Percentiles rank a stretch among this genome's conserved stretches.
These are phyloP conservation scores for Kryphioiulus occultus DNA, from an alignment of 2,888 invertebrate genomes.

Conservation along the genomic window DNA sequence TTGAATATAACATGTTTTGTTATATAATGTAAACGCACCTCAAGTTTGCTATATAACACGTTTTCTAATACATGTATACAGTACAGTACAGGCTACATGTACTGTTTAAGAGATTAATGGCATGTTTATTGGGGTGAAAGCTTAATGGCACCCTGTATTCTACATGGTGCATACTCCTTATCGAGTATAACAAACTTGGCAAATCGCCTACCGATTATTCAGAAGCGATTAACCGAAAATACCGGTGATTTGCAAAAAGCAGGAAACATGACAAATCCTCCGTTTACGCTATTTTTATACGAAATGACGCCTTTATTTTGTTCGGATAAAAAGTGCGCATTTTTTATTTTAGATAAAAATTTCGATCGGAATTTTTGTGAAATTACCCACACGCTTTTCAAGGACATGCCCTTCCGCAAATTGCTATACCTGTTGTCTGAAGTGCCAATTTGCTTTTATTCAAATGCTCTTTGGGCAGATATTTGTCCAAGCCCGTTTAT, in stretches of 20 bases:
- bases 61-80: too few relatives aligned
- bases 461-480: not conserved
- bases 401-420: not conserved
- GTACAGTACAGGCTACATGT: too few relatives aligned
- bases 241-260: not conserved
- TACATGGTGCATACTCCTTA: not conserved
- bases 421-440: not conserved
- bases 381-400: not conserved
- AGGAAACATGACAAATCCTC: slow-evolving; percentile 14
- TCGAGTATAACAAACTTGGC: not conserved
- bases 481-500: not conserved
- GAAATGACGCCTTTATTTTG: not conserved
- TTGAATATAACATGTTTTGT: too few relatives aligned
- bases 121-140: too few relatives aligned
- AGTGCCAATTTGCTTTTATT: not conserved
- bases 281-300: not conserved
- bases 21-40: too few relatives aligned
- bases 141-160: not conserved
- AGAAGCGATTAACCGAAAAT: slow-evolving; percentile 7
- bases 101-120: too few relatives aligned
- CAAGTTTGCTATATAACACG: too few relatives aligned
- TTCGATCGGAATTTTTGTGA: not conserved
- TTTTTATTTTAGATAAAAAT: not conserved
- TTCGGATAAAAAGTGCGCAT: not conserved
- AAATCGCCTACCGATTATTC: not conserved